phyloP scores from a whole-genome alignment of 2,888 invertebrate genomes.

The Lysandra coridon region DNA sequence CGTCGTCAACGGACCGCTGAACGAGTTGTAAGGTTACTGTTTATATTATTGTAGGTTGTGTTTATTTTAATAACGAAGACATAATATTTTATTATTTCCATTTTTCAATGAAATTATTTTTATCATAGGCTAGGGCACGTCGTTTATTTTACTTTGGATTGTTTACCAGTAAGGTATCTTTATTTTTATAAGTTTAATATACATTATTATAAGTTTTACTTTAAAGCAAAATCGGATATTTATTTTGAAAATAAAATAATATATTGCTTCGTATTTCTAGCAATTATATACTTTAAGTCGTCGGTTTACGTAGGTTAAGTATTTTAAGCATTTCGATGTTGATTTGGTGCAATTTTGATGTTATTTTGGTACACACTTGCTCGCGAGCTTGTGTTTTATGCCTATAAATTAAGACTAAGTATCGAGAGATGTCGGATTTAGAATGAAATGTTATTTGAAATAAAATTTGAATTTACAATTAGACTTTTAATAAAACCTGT shows the following conservation, averaged over 20 bases:
- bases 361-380: conserved; percentile 55
- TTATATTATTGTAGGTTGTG: conserved; percentile 48
- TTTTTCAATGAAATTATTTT: conserved; percentile 61
- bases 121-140: conserved; percentile 41
- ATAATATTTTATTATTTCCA: conserved; percentile 46
- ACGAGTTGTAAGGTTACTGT: conserved; percentile 50
- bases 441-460: conserved; percentile 62
- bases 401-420: conserved; percentile 49
- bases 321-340: conserved; percentile 65
- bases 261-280: conserved; percentile 43
- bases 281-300: conserved; percentile 53
- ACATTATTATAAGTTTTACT: conserved; percentile 18
- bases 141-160: conserved; percentile 31
- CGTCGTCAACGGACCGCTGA: conserved; percentile 60
- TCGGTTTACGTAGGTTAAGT: conserved; percentile 44
- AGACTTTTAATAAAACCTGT: conserved; percentile 47
- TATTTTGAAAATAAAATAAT: conserved; percentile 41
- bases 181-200: conserved; percentile 25
- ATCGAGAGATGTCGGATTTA: conserved; percentile 51
- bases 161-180: conserved; percentile 31
- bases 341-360: conserved; percentile 70
- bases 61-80: conserved; percentile 49
- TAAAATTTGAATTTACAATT: conserved; percentile 59
- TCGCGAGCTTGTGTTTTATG: conserved; percentile 48
- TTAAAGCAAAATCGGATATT: conserved; percentile 36